Conservation (phyloP, 2,797 vertebrate species). For the Neosalanx taihuensis region DNA sequence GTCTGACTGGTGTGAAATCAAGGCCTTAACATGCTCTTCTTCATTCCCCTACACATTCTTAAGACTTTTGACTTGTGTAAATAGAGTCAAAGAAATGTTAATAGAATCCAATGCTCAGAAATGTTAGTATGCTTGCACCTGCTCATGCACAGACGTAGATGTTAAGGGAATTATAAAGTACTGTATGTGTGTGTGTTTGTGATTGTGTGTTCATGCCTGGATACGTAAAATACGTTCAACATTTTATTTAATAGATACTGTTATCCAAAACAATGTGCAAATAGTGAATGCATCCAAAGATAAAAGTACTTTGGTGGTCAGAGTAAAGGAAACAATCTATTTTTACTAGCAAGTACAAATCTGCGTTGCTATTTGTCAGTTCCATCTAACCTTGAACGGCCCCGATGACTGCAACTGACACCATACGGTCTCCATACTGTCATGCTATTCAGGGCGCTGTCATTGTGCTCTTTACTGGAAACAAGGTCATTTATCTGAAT, state of each 20-base stretch:
- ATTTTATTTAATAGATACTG: too few species aligned
- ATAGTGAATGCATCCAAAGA: too few species aligned
- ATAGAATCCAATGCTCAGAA: background rate
- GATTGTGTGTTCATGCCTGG: background rate
- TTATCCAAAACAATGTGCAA: too few species aligned
- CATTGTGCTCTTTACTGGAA: slow-evolving; percentile 28
- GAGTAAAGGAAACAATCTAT: too few species aligned
- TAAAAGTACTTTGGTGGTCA: too few species aligned
- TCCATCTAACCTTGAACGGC: slow-evolving; percentile 12
- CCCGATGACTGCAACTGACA: slow-evolving; percentile 41
- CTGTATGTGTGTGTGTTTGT: slow-evolving; percentile 7
- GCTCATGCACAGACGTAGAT: background rate
- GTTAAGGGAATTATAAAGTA: background rate
- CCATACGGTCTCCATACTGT: slow-evolving; percentile 19
- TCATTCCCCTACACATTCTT: background rate
- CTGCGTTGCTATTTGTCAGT: background rate
- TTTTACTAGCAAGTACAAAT: slow-evolving; percentile 2
- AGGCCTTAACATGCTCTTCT: background rate
- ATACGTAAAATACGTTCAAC: background rate
- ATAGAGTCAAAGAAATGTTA: background rate
- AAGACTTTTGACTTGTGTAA: background rate
- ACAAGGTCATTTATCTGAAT: slow-evolving; percentile 32
- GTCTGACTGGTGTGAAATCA: too few species aligned
- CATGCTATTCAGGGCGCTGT: slow-evolving; percentile 45
- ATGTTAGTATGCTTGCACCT: background rate